Evolutionary conservation across 2,797 vertebrate genomes (phyloP), one percentile per base, ranked within the genome.

Genomic region (Lemur catta): DNA sequence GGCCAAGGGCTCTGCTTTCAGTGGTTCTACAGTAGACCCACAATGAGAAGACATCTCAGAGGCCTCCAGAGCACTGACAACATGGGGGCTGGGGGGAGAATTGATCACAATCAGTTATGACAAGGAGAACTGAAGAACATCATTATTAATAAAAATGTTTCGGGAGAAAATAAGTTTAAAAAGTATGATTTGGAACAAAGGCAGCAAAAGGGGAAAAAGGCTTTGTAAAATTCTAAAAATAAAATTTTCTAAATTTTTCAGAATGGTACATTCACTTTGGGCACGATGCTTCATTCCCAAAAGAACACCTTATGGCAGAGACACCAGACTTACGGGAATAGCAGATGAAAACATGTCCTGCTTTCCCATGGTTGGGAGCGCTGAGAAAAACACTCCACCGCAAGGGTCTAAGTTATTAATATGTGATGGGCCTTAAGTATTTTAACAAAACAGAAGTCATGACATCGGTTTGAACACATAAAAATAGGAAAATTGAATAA

Each of bases 221-320:
- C 46, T 72, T 91, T 65, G 30, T 69, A 76, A 97, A 92, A 91
- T 55, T 67, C 30, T 67, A 15, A 91, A 95, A 94, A 75, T n/a
- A 41, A 38, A 33, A 76, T 55, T 74, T 65, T 33, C 50, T 43
- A 63, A 79, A 48, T 35, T 63, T 86, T 91, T 74, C n/a, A 57
- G 82, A 93, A 86, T 20, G 71, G 14, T 2, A 13, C 12, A 9
- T 18, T 84, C 17, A 26, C 6, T 75, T 50, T 48, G 18, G 76
- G 41, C 55, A 79, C 13, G 15, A 90, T 14, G 41, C 38, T 33
- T 78, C 35, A 55, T 76, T 30, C 30, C 59, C 59, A 13, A 72
- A 90, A 90, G 57, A 71, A 33, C 35, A 94, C 14, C 11, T 7
- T 30, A 3, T 5, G 46, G 15, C 15, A 69, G 26, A 63, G 59